Conservation (phyloP, 2,797 vertebrate genomes). For the Paedocypris micromegethes region DNA sequence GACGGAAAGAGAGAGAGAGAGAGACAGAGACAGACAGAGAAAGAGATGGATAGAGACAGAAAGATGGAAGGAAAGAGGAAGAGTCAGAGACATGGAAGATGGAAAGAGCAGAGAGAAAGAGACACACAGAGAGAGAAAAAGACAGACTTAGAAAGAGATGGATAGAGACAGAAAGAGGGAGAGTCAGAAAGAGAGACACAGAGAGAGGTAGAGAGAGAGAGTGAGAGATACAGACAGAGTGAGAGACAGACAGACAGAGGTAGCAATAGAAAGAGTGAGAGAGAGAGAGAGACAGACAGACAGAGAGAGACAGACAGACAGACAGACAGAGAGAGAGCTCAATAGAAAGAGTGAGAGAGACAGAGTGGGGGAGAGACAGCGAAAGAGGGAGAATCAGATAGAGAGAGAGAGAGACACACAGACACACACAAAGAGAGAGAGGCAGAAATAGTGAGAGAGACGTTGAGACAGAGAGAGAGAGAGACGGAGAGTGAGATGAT, state of each 20-base stretch:
- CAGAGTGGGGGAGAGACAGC: no score
- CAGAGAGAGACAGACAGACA: no score
- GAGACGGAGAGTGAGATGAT: no score
- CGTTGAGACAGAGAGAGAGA: no score
- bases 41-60: no score
- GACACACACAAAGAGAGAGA: conserved; percentile 22
- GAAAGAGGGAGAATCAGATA: no score
- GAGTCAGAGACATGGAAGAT: no score
- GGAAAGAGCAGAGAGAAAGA: no score
- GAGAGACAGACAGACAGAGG: conserved; percentile 37
- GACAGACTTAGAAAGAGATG: no score
- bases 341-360: conserved; percentile 15
- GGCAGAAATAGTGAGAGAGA: conserved; percentile 5
- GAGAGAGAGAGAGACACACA: no score
- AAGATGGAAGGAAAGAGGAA: no score
- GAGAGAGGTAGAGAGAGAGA: conserved; percentile 7
- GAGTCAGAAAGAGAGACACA: conserved; percentile 19
- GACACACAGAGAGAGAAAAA: no score
- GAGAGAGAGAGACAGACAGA: conserved; percentile 23
- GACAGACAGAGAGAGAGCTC: conserved; percentile 21
- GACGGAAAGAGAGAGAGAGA: conserved; percentile 18
- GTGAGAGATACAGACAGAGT: background rate
- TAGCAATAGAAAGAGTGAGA: conserved; percentile 37
- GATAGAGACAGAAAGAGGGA: conserved; percentile 34
- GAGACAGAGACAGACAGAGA: background rate